phyloP scores from a whole-genome alignment of 2,888 invertebrate species.

The Coenonympha arcania region DNA sequence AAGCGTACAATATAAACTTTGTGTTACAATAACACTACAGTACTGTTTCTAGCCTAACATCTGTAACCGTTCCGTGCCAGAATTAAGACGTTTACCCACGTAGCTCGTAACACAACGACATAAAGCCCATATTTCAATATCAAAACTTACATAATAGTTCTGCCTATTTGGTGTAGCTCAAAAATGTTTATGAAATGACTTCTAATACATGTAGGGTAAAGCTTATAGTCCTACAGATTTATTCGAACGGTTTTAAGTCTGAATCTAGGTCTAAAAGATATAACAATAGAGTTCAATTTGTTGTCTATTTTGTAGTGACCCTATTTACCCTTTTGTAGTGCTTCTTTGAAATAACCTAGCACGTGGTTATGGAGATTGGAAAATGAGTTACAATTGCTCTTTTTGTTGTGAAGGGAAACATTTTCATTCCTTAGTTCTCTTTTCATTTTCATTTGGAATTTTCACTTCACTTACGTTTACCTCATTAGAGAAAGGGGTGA shows the following conservation, averaged over 20 bases:
- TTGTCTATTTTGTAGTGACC: neutral
- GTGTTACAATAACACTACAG: slow-evolving; percentile 2
- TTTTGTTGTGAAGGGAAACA: neutral
- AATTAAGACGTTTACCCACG: slow-evolving; percentile 10
- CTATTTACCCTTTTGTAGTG: slow-evolving; percentile 2
- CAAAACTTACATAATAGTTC: neutral
- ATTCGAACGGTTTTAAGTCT: neutral
- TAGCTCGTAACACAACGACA: slow-evolving; percentile 5
- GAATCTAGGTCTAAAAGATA: neutral
- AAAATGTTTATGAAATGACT: neutral
- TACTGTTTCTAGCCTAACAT: neutral
- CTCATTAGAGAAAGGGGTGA: too few relatives aligned
- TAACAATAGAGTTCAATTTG: slow-evolving; percentile 1
- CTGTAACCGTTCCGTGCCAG: neutral
- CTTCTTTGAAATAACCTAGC: slow-evolving; percentile 3
- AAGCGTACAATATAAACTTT: slow-evolving; percentile 5
- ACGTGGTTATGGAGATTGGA: slow-evolving; percentile 13
- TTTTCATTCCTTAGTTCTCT: slow-evolving; percentile 2
- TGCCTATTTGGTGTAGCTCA: neutral
- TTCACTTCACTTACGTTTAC: too few relatives aligned
- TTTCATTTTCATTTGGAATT: neutral
- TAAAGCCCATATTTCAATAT: slow-evolving; percentile 11
- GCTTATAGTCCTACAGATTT: neutral
- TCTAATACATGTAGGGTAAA: slow-evolving; percentile 1
- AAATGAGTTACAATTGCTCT: slow-evolving; percentile 1